Conservation (phyloP, 2,797 vertebrate species). For the Podarcis siculus region DNA sequence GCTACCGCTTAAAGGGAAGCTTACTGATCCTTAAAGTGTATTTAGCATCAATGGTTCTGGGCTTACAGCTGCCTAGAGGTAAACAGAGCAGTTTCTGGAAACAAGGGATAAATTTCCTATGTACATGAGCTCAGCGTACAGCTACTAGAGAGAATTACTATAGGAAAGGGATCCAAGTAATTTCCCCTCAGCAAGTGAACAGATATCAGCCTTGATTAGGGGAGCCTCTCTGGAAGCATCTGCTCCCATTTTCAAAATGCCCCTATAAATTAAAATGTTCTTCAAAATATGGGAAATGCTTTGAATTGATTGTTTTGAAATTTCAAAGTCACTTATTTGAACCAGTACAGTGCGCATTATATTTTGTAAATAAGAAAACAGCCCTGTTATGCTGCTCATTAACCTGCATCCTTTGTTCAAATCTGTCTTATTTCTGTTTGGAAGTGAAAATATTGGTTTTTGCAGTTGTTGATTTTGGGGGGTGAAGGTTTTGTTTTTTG, state of each 20-base stretch:
- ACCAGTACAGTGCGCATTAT: background rate
- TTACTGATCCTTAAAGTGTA: constrained; percentile 38
- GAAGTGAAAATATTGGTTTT: constrained; percentile 14
- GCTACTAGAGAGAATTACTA: constrained; percentile 31
- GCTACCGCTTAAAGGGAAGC: constrained; percentile 15
- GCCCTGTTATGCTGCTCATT: background rate
- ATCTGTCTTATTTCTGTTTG: background rate
- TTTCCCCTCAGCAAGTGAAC: background rate
- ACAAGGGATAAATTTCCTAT: constrained; percentile 37
- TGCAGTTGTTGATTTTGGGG: background rate
- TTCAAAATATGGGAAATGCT: background rate
- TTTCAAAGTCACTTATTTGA: constrained; percentile 8
- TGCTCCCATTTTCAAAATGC: background rate
- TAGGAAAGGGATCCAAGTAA: background rate
- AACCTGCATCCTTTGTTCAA: background rate
- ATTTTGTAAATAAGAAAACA: background rate
- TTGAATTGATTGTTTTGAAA: background rate
- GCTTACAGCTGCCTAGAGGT: constrained; percentile 28
- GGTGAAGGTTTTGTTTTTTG: background rate
- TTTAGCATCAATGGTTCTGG: constrained; percentile 13
- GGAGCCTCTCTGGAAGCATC: background rate
- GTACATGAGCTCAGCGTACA: background rate
- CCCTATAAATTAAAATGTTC: background rate
- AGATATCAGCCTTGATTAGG: background rate
- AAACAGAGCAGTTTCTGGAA: constrained; percentile 35